Base-by-base conservation (phyloP, 2,113 vertebrate genomes). In the Climacteris rufus region DNA sequence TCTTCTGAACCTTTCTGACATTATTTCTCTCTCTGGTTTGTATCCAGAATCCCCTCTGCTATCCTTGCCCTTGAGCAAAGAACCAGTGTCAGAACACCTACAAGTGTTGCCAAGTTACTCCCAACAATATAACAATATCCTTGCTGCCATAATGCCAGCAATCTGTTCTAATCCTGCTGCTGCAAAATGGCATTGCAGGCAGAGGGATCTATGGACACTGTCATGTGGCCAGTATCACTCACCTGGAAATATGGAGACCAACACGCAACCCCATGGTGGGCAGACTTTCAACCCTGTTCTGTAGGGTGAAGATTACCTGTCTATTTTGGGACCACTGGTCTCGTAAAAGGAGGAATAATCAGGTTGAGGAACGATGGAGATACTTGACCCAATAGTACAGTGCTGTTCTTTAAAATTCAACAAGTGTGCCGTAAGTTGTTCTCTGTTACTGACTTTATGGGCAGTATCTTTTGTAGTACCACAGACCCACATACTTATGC, bases 61-160 rank as follows among this genome's bases (percentile, higher is more conserved):
- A 90, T 97, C 95, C 97, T 98, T 98, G 98, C 96, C 98, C 98
- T 98, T 98, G 97, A 98, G 96, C 92, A 94, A 97, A 97, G 83
- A 97, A 92, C 91, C 95, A 96, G 96, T 68, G 20, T 98, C 97
- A 98, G 94, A 98, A 97, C 96, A 97, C 91, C 94, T 96, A 68
- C 5, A 20, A 97, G 83, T 68, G 83, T 82, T 98, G 98, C 98
- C 98, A 98, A 98, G 96, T 93, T 97, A 96, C 95, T 97, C 96
- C 94, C 89, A 94, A 97, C 97, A 97, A 96, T 96, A 97, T 97
- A 94, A 97, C 97, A 97, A 96, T 96, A 97, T 97, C 96, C 93
- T 96, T 96, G 97, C 91, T 98, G 95, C 97, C 97, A 96, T 96
- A 92, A 97, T 92, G 96, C 94, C 93, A 98, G 95, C 95, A 98